Conservation (phyloP, 1,140 invertebrate genomes). For the Trichonephila inaurata region DNA sequence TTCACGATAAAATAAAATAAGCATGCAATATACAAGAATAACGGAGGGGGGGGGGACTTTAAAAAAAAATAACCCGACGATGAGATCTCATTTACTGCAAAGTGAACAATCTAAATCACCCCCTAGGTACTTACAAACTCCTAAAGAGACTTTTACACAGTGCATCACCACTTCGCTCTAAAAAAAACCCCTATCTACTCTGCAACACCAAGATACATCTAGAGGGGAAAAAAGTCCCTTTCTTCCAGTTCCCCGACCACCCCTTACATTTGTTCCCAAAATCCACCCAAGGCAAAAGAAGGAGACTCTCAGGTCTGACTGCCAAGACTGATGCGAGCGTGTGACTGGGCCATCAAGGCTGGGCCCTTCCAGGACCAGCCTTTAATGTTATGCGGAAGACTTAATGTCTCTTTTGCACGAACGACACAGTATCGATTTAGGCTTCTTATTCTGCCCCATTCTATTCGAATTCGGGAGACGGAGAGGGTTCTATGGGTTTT, state of each 20-base stretch:
- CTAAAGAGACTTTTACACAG: too few species aligned
- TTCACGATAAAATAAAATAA: too few species aligned
- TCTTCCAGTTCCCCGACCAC: not conserved
- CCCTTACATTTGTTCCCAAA: not conserved
- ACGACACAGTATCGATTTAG: slow-evolving; percentile 36
- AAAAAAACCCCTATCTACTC: too few species aligned
- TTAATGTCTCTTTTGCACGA: slow-evolving; percentile 49
- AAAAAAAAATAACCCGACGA: too few species aligned
- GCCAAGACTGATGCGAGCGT: slow-evolving; percentile 37
- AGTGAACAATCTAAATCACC: too few species aligned
- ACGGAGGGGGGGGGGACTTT: too few species aligned
- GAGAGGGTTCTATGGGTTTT: not conserved
- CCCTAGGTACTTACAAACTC: too few species aligned
- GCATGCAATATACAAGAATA: too few species aligned
- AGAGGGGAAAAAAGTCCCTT: too few species aligned
- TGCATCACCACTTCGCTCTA: too few species aligned
- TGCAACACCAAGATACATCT: too few species aligned
- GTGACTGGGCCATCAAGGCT: slow-evolving; percentile 33
- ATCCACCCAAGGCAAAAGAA: not conserved
- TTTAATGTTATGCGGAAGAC: slow-evolving; percentile 46
- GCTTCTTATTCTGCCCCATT: slow-evolving; percentile 12
- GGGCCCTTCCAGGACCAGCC: slow-evolving; percentile 17
- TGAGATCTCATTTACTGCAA: too few species aligned
- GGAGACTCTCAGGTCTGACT: slow-evolving; percentile 2
- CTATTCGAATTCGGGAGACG: not conserved